These are phyloP conservation scores for Zaprionus lineosus DNA, from an alignment of 2,888 invertebrate genomes.

Conservation along the genomic window DNA sequence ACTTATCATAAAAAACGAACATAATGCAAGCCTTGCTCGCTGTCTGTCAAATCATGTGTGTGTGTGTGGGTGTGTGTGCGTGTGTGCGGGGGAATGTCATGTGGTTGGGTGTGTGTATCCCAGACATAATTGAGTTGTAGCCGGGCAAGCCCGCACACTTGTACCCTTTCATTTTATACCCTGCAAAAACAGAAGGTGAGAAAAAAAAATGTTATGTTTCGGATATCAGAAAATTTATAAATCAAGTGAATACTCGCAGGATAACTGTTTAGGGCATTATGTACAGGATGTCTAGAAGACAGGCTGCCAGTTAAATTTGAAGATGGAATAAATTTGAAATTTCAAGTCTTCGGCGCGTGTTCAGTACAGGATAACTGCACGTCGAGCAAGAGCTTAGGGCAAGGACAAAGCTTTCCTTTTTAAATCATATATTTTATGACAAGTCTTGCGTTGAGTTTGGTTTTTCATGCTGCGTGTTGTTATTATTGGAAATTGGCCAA, in stretches of 20 bases:
- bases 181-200: neutral
- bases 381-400: accelerated
- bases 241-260: too few species aligned
- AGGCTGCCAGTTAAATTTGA: too few species aligned
- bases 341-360: too few species aligned
- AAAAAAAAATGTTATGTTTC: too few species aligned
- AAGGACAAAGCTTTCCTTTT: constrained; percentile 10
- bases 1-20: constrained; percentile 70
- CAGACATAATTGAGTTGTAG: constrained; percentile 74
- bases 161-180: constrained; percentile 43
- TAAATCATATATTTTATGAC: constrained; percentile 60
- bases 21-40: constrained; percentile 59
- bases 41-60: constrained; percentile 72
- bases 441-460: constrained; percentile 67
- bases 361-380: constrained; percentile 20
- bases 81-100: constrained; percentile 1
- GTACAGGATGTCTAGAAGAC: too few species aligned
- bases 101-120: constrained; percentile 48
- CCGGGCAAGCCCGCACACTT: constrained; percentile 38
- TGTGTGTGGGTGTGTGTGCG: constrained; percentile 52
- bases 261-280: too few species aligned
- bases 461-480: constrained; percentile 47
- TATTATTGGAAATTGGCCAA: constrained; percentile 81
- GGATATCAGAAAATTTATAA: too few species aligned
- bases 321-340: too few species aligned